Base-by-base conservation (phyloP, 2,888 invertebrate species). In the Taphrorychus bicolor region DNA sequence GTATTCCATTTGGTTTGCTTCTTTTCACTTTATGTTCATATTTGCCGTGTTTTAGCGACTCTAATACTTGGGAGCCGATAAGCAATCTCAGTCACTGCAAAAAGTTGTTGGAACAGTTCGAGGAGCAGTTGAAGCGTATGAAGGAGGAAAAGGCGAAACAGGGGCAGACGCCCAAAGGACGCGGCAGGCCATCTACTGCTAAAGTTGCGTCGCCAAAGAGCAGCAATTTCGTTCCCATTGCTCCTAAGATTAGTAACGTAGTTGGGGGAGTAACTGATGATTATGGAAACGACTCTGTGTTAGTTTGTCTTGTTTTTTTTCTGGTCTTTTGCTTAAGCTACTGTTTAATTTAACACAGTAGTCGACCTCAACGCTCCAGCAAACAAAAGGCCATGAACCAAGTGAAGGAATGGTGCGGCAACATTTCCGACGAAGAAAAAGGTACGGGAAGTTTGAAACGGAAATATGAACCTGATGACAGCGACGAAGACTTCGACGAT, bases 41-140 rank as follows among this genome's bases (percentile, higher is more conserved):
- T n/a, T n/a, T n/a, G n/a, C n/a, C n/a, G n/a, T n/a, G n/a, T n/a
- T 48, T 22, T 71, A 91, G 91, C 77, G 90, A 92, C 69, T 88
- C 91, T 74, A 93, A 93, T 78, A 93, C 93, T 3, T 94, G 94
- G 94, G 94, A 94, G 79, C 91, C 93, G 0, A 87, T 89, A 21
- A 87, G 89, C 60, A 90, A 92, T 78, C 87, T 94, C 78, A 88
- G 89, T 67, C 88, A 90, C 1, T 94, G 93, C 76, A 91, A 91
- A 77, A 87, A 88, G 75, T 83, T 93, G 64, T 81, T 94, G 59
- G 92, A 93, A 69, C 91, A 91, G 51, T 94, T 93, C 76, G 93
- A 94, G 79, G 89, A 89, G 74, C 91, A 91, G 76, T 83, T 92
- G 53, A 91, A 91, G 0, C 86, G 90, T 2, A 90, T 91, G 78